These are phyloP conservation scores for Gastracanthus pulcherrimus DNA, from an alignment of 2,888 invertebrate genomes.

Conservation along the genomic window DNA sequence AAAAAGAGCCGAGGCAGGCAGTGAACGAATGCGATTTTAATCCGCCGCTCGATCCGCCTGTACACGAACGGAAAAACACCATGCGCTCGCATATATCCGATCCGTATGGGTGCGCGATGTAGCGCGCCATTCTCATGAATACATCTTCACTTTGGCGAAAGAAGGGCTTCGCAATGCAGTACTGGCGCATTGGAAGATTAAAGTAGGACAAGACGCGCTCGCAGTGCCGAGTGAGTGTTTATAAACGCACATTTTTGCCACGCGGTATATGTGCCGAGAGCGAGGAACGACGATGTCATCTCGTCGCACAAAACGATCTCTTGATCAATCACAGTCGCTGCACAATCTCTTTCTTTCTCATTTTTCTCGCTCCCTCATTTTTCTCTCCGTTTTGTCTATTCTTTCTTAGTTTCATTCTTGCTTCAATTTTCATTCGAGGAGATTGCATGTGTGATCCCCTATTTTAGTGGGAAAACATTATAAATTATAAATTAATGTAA, in stretches of 20 bases:
- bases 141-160: slow-evolving; percentile 24
- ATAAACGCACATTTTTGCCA: no score
- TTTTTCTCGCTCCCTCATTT: not conserved
- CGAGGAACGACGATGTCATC: not conserved
- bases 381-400: not conserved
- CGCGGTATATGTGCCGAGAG: not conserved
- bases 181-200: no score
- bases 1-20: not conserved
- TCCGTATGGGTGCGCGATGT: not conserved
- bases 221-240: no score
- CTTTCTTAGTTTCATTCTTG: slow-evolving; percentile 1
- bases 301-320: slow-evolving; percentile 19
- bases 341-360: not conserved
- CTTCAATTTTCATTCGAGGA: not conserved
- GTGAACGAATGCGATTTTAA: slow-evolving; percentile 34
- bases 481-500: no score
- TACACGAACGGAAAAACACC: not conserved
- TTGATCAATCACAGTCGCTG: slow-evolving; percentile 31
- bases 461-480: no score
- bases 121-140: slow-evolving; percentile 40
- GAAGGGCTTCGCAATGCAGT: no score
- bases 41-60: no score
- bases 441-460: not conserved
- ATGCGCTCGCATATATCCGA: not conserved
- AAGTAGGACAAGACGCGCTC: no score